Conservation (phyloP, 2,888 invertebrate species). For the Capitulum mitella region DNA sequence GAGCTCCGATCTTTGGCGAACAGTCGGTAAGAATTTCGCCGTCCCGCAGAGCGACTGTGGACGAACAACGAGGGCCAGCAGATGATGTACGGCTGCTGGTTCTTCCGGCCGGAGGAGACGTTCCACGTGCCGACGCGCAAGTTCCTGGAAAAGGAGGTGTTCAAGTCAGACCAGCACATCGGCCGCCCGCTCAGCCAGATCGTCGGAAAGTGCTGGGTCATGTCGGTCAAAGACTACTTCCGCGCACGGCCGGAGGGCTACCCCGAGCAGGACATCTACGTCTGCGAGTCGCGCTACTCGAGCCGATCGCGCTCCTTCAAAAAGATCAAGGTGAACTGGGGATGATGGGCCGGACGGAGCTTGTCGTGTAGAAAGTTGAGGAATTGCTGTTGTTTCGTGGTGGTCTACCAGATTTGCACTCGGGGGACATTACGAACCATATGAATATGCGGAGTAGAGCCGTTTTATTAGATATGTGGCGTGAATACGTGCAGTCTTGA, state of each 20-base stretch:
- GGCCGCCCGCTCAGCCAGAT: slow-evolving; percentile 70
- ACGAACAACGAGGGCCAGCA: slow-evolving; percentile 72
- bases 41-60: slow-evolving; percentile 83
- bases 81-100: slow-evolving; percentile 86
- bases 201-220: slow-evolving; percentile 80
- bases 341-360: no score
- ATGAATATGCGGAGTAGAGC: no score
- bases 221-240: slow-evolving; percentile 92
- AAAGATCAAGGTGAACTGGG: slow-evolving; percentile 74
- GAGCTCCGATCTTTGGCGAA: background rate
- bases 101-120: slow-evolving; percentile 87
- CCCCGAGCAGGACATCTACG: slow-evolving; percentile 86
- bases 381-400: no score
- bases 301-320: slow-evolving; percentile 79
- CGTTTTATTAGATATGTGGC: no score
- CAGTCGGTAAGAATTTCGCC: no score
- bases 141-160: slow-evolving; percentile 93
- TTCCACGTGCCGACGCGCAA: slow-evolving; percentile 90
- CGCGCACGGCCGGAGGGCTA: slow-evolving; percentile 78
- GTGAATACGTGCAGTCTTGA: no score
- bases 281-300: slow-evolving; percentile 92
- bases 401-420: no score
- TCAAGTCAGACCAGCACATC: slow-evolving; percentile 84
- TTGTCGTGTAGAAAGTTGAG: no score
- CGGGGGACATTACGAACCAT: no score